Base-by-base conservation (phyloP, 2,797 vertebrate species). In the Threskiornis aethiopicus region DNA sequence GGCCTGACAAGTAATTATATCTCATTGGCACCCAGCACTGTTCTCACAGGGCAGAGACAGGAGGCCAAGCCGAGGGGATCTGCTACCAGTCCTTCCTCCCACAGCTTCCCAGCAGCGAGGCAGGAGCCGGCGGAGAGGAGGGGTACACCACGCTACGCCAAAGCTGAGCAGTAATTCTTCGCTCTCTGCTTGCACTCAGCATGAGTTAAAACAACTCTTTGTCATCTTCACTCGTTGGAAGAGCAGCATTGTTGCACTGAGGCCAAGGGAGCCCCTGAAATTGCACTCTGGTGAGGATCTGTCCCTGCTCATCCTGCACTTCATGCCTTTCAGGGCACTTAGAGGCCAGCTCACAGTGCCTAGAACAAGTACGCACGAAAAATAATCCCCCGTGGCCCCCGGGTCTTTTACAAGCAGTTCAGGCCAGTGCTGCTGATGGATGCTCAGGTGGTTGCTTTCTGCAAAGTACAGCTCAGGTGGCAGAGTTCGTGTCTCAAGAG, bases 1-100 rank as follows among this genome's bases (percentile, higher is more conserved):
- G 7, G 87, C 95, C 62, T 96, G 94, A 95, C 47, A 41, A 87
- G 66, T 33, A 86, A 92, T 95, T 96, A 59, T 42, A 93, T 47
- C 61, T 91, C 39, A 8, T 0, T 90, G 93, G 87, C 67, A 1
- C 59, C 64, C 84, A 72, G 83, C 66, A 21, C 70, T 25, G 72
- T 46, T 94, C 95, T 90, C 77, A 58, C 67, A 75, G 84, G 67
- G 72, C 0, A 3, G 22, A 91, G 87, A 93, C 90, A 85, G 67
- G 71, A 80, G 84, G 95, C 94, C 93, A 93, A 77, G 55, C 59
- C 0, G 0, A 90, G 44, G 78, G 87, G 67, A 90, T 87, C 44
- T 77, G 84, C 81, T 44, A 71, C 79, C 84, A 75, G 76, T 28
- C 62, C 83, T n/a, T 57, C 80, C 35, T 81, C 44, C 85, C 0